These are phyloP conservation scores for Bos taurus DNA, from an alignment of 2,113 vertebrate species.

Conservation along the genomic window DNA sequence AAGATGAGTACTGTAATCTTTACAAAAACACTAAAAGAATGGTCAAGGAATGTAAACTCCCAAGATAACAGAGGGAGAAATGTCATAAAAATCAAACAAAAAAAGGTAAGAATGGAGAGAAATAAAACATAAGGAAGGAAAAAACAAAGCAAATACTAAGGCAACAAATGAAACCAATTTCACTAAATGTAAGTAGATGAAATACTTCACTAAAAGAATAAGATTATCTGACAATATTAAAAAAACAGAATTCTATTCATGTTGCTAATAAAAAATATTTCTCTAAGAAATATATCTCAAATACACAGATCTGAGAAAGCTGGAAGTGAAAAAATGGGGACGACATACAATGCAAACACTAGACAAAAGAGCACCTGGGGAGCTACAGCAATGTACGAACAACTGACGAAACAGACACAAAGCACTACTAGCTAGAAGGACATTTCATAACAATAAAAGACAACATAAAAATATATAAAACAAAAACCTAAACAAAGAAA, in stretches of 20 bases:
- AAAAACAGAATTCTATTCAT: background rate
- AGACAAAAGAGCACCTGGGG: background rate
- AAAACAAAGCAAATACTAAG: background rate
- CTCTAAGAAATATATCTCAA: background rate
- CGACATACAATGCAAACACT: background rate
- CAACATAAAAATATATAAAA: background rate
- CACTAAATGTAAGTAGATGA: background rate
- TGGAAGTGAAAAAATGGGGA: background rate
- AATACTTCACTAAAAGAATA: background rate
- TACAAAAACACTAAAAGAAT: background rate
- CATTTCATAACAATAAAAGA: background rate
- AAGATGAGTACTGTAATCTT: background rate
- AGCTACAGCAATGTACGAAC: background rate
- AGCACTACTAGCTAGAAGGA: background rate
- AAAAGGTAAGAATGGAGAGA: background rate
- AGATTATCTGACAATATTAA: background rate
- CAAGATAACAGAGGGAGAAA: background rate
- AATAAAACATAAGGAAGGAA: background rate
- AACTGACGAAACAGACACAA: background rate
- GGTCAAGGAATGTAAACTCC: background rate
- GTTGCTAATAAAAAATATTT: background rate
- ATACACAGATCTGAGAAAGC: background rate
- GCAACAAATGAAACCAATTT: background rate
- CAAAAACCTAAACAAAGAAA: background rate
- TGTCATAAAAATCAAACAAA: slow-evolving; percentile 1